These are phyloP conservation scores for Dasyurus viverrinus DNA, from an alignment of 2,113 vertebrate species.

Conservation along the genomic window DNA sequence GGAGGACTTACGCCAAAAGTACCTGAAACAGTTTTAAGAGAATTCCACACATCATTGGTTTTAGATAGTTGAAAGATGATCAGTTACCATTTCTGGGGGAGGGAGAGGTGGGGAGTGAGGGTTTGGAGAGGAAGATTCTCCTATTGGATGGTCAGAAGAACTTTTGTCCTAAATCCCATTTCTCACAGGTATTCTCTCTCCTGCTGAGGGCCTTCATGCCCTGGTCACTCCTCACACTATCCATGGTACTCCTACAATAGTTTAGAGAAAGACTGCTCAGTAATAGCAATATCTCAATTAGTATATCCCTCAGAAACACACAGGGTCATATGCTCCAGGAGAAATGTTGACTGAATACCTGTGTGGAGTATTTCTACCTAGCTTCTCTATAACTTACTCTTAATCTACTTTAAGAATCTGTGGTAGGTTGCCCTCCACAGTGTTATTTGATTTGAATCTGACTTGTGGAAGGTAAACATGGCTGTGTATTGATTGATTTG, in stretches of 20 bases:
- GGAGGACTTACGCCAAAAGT: slow-evolving; percentile 86
- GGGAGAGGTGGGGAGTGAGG: background rate
- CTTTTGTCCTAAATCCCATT: background rate
- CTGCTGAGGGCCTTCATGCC: background rate
- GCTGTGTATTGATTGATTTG: background rate
- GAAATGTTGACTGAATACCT: background rate
- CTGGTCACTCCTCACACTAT: background rate
- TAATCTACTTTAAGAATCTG: background rate
- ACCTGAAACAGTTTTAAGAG: slow-evolving; percentile 75
- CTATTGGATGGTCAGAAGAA: background rate
- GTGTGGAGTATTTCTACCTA: background rate
- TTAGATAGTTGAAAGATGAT: background rate
- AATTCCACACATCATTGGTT: background rate
- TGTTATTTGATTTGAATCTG: background rate
- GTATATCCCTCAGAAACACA: background rate
- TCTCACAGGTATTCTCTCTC: background rate
- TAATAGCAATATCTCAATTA: background rate
- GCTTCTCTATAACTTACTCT: background rate
- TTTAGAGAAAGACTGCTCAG: background rate
- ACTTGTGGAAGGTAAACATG: slow-evolving; percentile 18
- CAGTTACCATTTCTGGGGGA: background rate
- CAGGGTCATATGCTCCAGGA: background rate
- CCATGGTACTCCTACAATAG: background rate
- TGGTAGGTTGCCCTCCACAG: background rate
- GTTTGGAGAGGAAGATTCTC: background rate